Base-by-base conservation (phyloP, 2,797 vertebrate species). In the Gadopsis marmoratus region DNA sequence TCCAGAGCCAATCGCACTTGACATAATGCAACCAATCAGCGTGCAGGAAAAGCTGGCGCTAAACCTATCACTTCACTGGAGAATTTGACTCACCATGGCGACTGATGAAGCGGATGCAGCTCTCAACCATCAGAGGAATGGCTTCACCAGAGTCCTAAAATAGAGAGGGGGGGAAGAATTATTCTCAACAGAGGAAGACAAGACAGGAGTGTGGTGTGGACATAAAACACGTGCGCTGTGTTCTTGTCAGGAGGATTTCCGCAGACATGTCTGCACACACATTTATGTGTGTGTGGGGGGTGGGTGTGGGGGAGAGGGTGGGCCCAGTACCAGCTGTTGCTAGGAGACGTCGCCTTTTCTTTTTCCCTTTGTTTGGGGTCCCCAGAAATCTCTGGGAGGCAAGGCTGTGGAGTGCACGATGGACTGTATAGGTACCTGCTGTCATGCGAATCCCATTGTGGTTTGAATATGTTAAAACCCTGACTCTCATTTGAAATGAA, bases 31-130 rank as follows among this genome's bases (percentile, higher is more conserved):
- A 77, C 88, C 83, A 90, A 89, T 91, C 78, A 53, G 31, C 3
- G 43, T 47, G 23, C 37, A 43, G 78, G 58, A 59, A 76, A 72
- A 71, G 59, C 80, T n/a, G 56, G 60, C 5, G 71, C 59, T 80
- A 55, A 81, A 78, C 90, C 84, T 81, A 88, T 90, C 58, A 47
- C 60, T 61, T 71, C 26, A 47, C 41, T 4, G 79, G 77, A 86
- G 64, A 66, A 60, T 78, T 75, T 85, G 35, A 58, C 94, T 93
- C 92, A 99, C 98, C 97, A 2, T 99, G 97, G 79, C 96, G 96
- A 95, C 97, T 99, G 92, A 99, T 98, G 95, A 99, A 99, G 19
- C 97, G 95, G 89, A 99, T 98, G 92, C 98, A 99, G 95, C 98
- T 99, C 95, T 99, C 97, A 33, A 99, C 98, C 73, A 99, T 98